A percentile compares a stretch with the other conserved stretches of the same genome.
Evolutionary conservation across 2,888 invertebrate species (phyloP).

Genomic region (Candidula unifasciata): DNA sequence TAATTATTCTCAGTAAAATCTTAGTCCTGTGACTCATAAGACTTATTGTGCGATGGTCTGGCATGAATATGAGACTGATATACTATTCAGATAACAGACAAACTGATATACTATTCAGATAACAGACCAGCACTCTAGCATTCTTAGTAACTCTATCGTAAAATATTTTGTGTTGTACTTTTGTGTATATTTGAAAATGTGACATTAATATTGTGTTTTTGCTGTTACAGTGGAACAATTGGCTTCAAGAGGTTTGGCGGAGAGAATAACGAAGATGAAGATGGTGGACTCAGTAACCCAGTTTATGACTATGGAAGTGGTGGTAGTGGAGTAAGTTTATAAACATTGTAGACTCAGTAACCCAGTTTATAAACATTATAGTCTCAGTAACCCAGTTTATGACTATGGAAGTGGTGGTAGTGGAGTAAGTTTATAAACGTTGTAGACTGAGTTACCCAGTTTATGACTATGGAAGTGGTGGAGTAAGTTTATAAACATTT

Average conservation of each 20-base stretch:
- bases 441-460: conserved; percentile 63
- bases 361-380: conserved; percentile 52
- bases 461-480: conserved; percentile 63
- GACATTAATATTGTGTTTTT: neutral
- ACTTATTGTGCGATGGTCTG: too few species aligned
- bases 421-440: conserved; percentile 43
- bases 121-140: too few species aligned
- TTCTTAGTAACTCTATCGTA: too few species aligned
- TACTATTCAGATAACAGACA: too few species aligned
- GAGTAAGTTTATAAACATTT: conserved; percentile 15
- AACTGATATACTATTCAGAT: too few species aligned
- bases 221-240: conserved; percentile 27
- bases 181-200: neutral
- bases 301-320: conserved; percentile 65
- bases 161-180: neutral
- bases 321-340: conserved; percentile 49
- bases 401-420: conserved; percentile 61
- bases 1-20: too few species aligned
- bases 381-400: conserved; percentile 64
- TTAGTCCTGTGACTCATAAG: too few species aligned
- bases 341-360: conserved; percentile 58
- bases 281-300: conserved; percentile 62
- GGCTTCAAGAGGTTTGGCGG: conserved; percentile 51
- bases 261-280: conserved; percentile 37
- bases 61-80: too few species aligned